Evolutionary conservation across 1,140 invertebrate species (phyloP), one percentile per base, ranked within the genome.

Genomic region (Gryllus bimaculatus): DNA sequence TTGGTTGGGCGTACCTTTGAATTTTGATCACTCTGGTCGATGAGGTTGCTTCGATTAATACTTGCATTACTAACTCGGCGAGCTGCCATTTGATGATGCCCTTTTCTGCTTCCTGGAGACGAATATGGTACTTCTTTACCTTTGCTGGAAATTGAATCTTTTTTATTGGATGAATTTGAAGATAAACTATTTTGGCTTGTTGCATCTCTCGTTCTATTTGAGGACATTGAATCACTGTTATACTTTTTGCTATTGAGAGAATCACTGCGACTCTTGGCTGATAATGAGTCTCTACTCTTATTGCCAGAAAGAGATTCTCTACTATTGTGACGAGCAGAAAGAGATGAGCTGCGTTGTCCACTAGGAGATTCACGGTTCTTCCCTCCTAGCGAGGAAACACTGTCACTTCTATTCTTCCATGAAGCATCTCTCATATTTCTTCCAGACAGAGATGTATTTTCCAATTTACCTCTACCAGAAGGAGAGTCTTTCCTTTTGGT

Each of bases 1-100:
- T 89, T 90, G 83, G 87, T 85, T 83, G 89, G 86, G 87, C 90
- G 90, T 91, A 92, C 90, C 90, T 91, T 92, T 85, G 88, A 87
- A 85, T 85, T 88, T 84, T 86, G 54, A 18, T 79, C 79, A 77
- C 75, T 74, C 13, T 77, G 79, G 21, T 77, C 79, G 26, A 26
- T 77, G 18, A 77, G 75, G 76, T 39, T 48, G 79, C 39, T 73
- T 20, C 47, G 73, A 49, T 74, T 78, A 47, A 73, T 74, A 54
- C 48, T 48, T n/a, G 21, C 48, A 77, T 76, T 79, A 20, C 39
- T 74, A 39, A 74, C 13, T 5, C 79, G 75, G 39, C 39, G 26
- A 8, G 54, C 48, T 15, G 73, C 8, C 39, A 48, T 77, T 74
- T 79, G 79, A n/a, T 77, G 79, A 21, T 79, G 75, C 18, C 75